Percentiles rank a stretch among this genome's conserved stretches.
Evolutionary conservation across 2,113 vertebrate genomes (phyloP).

Genomic region (Clarias magur): DNA sequence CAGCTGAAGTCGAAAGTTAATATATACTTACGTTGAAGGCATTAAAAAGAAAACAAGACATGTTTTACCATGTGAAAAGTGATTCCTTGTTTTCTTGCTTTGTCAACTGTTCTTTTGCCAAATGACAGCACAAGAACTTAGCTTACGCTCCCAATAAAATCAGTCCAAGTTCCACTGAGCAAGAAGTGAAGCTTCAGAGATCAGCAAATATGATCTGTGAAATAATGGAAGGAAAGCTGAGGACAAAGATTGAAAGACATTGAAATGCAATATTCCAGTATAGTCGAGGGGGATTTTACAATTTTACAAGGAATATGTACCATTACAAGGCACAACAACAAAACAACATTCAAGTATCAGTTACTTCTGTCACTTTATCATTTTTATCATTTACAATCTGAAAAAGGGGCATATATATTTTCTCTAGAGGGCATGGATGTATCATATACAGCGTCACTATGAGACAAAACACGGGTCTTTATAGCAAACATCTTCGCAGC

Average conservation of each 20-base stretch:
- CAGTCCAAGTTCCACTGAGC: background rate
- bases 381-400: background rate
- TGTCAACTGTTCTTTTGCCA: background rate
- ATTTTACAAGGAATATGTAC: background rate
- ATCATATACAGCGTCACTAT: too few species aligned
- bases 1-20: too few species aligned
- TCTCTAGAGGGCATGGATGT: too few species aligned
- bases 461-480: too few species aligned
- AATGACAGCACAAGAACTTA: background rate
- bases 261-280: background rate
- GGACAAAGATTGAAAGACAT: background rate
- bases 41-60: background rate
- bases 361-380: background rate
- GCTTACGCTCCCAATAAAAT: background rate
- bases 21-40: too few species aligned
- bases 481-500: too few species aligned
- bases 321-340: background rate
- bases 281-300: background rate
- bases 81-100: background rate
- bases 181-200: too few species aligned
- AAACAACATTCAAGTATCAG: background rate
- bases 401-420: too few species aligned
- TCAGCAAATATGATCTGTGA: too few species aligned
- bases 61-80: background rate
- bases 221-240: background rate